Percentiles rank a stretch among this genome's conserved stretches.
Conservation (phyloP, 2,888 invertebrate species). For the Volucella zonaria region DNA sequence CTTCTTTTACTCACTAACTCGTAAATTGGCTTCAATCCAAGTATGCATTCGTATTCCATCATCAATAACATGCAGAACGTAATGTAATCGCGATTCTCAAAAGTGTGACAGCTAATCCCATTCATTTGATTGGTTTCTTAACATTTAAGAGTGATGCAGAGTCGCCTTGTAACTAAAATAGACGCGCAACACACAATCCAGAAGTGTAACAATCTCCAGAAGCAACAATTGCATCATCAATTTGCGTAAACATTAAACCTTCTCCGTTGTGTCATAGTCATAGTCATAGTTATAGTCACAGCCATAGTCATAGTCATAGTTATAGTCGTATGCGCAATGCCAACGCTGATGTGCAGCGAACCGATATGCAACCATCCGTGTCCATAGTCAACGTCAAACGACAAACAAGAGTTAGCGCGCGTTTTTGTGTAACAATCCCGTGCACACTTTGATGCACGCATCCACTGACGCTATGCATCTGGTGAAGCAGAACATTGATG, state of each 20-base stretch:
- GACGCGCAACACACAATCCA: neutral
- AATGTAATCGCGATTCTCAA: constrained; percentile 13
- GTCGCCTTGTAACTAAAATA: constrained; percentile 1
- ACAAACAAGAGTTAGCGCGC: constrained; percentile 48
- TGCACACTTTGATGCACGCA: constrained; percentile 61
- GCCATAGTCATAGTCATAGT: too few relatives aligned
- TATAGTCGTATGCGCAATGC: constrained; percentile 7
- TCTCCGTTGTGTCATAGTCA: neutral
- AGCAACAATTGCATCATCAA: constrained; percentile 47
- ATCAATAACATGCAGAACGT: constrained; percentile 18
- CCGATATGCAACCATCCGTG: constrained; percentile 56
- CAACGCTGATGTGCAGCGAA: constrained; percentile 54
- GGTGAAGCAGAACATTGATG: constrained; percentile 61
- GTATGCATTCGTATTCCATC: neutral
- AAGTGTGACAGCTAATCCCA: constrained; percentile 44
- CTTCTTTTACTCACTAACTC: neutral
- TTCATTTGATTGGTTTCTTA: constrained; percentile 52
- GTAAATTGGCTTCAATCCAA: neutral
- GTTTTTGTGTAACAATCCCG: constrained; percentile 35
- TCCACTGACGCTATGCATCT: constrained; percentile 50
- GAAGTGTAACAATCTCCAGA: constrained; percentile 52
- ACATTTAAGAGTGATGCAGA: constrained; percentile 30
- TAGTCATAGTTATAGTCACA: too few relatives aligned
- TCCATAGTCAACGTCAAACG: constrained; percentile 58
- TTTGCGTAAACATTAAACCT: constrained; percentile 48